A percentile compares a stretch with the other conserved stretches of the same genome.
Conservation (phyloP, 2,113 vertebrate species). For the Oenanthe melanoleuca region DNA sequence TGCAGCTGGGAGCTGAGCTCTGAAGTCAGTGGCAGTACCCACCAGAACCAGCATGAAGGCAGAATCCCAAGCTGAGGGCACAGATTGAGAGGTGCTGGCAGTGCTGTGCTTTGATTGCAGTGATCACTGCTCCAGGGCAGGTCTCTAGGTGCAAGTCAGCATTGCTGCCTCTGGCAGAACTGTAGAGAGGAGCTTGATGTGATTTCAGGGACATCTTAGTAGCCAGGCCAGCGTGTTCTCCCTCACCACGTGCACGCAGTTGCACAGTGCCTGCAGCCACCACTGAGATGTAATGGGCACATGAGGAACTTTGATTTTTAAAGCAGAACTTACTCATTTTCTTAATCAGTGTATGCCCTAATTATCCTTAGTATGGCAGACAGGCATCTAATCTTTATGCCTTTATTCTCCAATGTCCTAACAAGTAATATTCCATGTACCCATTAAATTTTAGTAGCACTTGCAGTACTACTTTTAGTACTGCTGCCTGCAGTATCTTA, state of each 20-base stretch:
- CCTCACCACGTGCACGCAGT: accelerated
- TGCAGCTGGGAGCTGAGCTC: neutral
- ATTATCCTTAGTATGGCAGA: neutral
- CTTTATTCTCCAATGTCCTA: neutral
- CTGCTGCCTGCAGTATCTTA: neutral
- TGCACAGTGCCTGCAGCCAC: neutral
- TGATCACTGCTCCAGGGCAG: neutral
- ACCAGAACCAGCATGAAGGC: neutral
- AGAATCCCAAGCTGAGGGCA: neutral
- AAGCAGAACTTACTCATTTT: neutral
- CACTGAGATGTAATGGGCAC: neutral
- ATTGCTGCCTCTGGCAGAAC: neutral
- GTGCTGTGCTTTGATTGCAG: neutral
- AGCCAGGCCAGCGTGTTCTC: neutral
- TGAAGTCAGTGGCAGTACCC: neutral
- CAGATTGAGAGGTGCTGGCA: neutral
- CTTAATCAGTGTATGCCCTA: neutral
- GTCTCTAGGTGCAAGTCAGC: neutral
- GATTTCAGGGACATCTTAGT: neutral
- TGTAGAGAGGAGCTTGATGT: neutral
- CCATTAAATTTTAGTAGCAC: neutral
- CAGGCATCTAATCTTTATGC: neutral
- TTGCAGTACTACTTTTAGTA: neutral
- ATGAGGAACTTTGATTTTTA: neutral
- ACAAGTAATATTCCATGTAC: neutral